Evolutionary conservation across 2,888 invertebrate genomes (phyloP).

Genomic region (Cinara cedri): DNA sequence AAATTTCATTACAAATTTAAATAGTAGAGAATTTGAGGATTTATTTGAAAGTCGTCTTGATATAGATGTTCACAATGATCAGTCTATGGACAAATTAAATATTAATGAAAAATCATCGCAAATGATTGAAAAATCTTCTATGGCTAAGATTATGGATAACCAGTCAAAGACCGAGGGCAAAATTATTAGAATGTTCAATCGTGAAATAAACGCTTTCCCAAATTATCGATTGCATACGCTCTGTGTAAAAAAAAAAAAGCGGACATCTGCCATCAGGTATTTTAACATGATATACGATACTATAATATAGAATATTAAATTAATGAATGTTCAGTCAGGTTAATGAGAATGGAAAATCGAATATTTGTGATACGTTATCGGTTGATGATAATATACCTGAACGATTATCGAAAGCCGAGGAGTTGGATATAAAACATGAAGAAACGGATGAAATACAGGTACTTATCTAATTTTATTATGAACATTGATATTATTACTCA

Average conservation of each 20-base stretch:
- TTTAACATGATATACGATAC: no score
- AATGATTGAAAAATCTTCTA: not conserved
- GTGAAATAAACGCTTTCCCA: not conserved
- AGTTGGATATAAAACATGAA: no score
- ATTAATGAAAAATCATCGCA: not conserved
- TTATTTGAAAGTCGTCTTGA: not conserved
- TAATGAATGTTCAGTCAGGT: no score
- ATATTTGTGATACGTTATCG: no score
- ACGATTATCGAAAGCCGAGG: no score
- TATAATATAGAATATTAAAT: no score
- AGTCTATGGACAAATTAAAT: not conserved
- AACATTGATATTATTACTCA: no score
- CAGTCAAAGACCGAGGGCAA: not conserved
- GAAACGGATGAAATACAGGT: no score
- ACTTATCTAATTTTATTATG: no score
- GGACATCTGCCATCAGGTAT: not conserved
- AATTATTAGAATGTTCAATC: constrained; percentile 9
- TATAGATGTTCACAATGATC: no score
- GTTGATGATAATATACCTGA: no score
- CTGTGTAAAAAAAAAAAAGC: not conserved
- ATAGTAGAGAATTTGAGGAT: not conserved
- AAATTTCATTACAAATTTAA: not conserved
- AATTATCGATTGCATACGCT: not conserved
- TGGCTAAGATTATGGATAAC: not conserved
- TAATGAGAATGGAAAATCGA: no score